Evolutionary conservation across 2,113 vertebrate species (phyloP).

Genomic region (human): GRCh38 chr17:28249001-28249500

Average conservation of each 20-base stretch:
- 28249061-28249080: not conserved
- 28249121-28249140: not conserved
- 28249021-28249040: not conserved
- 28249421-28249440: too few species aligned
- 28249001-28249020: accelerated
- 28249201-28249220: too few species aligned
- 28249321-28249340: too few species aligned
- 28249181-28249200: not conserved
- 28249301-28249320: not conserved
- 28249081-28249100: not conserved
- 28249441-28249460: too few species aligned
- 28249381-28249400: too few species aligned
- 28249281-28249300: not conserved
- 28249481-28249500: too few species aligned
- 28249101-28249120: not conserved
- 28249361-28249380: too few species aligned
- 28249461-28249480: too few species aligned
- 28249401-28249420: too few species aligned
- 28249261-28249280: not conserved
- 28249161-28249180: not conserved
- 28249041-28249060: not conserved
- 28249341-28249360: too few species aligned
- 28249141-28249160: not conserved
- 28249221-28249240: not conserved
- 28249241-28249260: not conserved